Conservation (phyloP, 2,113 vertebrate genomes). For the Silurus asotus region DNA sequence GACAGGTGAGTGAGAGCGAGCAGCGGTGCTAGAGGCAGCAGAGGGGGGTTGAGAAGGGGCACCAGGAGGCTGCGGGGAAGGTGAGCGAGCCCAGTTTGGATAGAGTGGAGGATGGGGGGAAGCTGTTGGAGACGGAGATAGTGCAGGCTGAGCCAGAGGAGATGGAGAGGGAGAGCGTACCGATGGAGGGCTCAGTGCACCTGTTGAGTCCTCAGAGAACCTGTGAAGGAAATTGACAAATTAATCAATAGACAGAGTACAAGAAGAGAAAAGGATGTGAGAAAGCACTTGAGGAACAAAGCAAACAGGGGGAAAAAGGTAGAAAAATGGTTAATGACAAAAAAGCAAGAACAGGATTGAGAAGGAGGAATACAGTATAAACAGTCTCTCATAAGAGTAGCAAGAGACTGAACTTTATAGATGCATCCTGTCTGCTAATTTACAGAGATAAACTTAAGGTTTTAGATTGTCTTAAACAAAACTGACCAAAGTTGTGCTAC, state of each 20-base stretch:
- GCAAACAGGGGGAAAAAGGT: neutral
- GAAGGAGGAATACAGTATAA: neutral
- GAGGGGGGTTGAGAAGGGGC: constrained; percentile 71
- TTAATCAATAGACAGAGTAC: constrained; percentile 36
- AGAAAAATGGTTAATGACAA: neutral
- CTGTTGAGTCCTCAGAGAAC: constrained; percentile 82
- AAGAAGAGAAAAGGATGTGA: neutral
- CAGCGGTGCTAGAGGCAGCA: neutral
- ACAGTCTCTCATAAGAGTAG: neutral
- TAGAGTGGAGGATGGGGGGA: constrained; percentile 70
- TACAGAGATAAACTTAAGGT: neutral
- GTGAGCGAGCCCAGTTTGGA: constrained; percentile 71
- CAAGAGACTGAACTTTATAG: neutral
- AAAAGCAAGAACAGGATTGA: neutral
- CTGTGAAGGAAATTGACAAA: constrained; percentile 60
- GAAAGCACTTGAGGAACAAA: constrained; percentile 30
- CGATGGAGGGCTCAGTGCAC: constrained; percentile 79
- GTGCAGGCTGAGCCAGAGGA: constrained; percentile 74
- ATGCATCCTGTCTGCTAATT: neutral
- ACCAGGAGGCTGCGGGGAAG: constrained; percentile 76
- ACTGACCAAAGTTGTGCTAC: neutral
- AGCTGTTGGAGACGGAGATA: constrained; percentile 70
- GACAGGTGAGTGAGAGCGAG: constrained; percentile 75
- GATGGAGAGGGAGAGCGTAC: constrained; percentile 75
- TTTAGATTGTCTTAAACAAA: neutral